A percentile compares a stretch with the other conserved stretches of the same genome.
Evolutionary conservation across 2,888 invertebrate genomes (phyloP).

Genomic region (Campaea margaritaria): DNA sequence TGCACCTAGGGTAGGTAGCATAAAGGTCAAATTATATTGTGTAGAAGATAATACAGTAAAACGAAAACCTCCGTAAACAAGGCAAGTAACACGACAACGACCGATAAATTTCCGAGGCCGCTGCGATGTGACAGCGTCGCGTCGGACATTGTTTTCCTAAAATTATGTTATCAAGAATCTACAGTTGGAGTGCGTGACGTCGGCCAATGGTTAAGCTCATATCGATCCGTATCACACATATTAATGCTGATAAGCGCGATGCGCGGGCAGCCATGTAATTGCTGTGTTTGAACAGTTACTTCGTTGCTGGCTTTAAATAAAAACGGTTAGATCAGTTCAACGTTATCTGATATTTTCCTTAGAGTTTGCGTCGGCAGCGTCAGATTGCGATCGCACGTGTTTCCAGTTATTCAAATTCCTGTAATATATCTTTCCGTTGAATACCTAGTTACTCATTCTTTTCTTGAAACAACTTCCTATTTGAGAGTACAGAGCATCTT

Average conservation of each 20-base stretch:
- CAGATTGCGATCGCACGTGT: constrained; percentile 1
- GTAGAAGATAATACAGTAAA: constrained; percentile 20
- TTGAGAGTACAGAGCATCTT: constrained; percentile 13
- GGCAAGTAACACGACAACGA: constrained; percentile 60
- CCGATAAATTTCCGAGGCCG: constrained; percentile 74
- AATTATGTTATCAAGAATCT: constrained; percentile 62
- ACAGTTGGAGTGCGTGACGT: constrained; percentile 55
- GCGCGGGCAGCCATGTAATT: constrained; percentile 25
- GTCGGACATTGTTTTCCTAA: constrained; percentile 59
- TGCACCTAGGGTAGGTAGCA: constrained; percentile 3
- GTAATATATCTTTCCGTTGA: constrained; percentile 11
- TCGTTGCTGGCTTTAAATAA: constrained; percentile 6
- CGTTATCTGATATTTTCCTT: constrained; percentile 3
- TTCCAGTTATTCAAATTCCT: constrained; percentile 13
- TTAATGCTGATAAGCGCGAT: constrained; percentile 27
- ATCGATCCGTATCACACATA: constrained; percentile 37
- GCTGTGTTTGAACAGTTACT: constrained; percentile 18
- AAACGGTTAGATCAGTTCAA: background rate
- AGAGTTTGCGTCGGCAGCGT: constrained; percentile 12
- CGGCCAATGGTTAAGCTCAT: constrained; percentile 42
- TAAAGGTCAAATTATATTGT: constrained; percentile 24
- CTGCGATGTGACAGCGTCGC: constrained; percentile 47
- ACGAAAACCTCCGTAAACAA: constrained; percentile 66
- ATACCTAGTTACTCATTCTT: constrained; percentile 14
- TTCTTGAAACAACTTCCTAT: constrained; percentile 6